Evolutionary conservation across 2,797 vertebrate species (phyloP).

Genomic region (Halcyon chelicuti): DNA sequence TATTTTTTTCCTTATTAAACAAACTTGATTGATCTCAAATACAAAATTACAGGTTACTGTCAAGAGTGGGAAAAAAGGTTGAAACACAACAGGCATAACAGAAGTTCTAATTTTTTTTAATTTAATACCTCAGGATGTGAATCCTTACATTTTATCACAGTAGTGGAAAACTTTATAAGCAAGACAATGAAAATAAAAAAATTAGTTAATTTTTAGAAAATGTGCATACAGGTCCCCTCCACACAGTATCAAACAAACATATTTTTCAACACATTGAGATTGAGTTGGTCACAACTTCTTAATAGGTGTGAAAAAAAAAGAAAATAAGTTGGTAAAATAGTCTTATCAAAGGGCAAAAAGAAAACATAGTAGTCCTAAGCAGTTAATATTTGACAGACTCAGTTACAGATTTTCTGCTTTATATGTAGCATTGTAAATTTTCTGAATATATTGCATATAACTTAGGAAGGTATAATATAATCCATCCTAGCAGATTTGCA

Average conservation of each 20-base stretch:
- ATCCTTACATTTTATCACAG: not conserved
- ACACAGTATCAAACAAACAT: not conserved
- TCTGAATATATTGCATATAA: not conserved
- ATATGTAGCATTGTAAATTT: not conserved
- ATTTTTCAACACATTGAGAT: not conserved
- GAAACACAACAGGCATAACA: not conserved
- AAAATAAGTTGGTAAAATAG: not conserved
- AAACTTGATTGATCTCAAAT: not conserved
- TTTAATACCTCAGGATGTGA: not conserved
- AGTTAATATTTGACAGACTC: not conserved
- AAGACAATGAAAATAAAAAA: not conserved
- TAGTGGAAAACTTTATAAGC: not conserved
- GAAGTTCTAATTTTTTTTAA: not conserved
- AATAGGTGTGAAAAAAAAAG: slow-evolving; percentile 24
- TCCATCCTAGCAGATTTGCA: not conserved
- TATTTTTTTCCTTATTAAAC: not conserved
- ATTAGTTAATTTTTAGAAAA: not conserved
- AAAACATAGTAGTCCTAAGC: not conserved
- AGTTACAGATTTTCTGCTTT: not conserved
- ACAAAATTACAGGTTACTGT: not conserved
- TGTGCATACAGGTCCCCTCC: not conserved
- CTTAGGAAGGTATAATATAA: not conserved
- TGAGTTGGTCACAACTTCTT: not conserved
- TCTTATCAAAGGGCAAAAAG: not conserved
- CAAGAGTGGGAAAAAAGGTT: not conserved